Evolutionary conservation across 2,888 invertebrate species (phyloP).

Genomic region (Eucriotettix oculatus): DNA sequence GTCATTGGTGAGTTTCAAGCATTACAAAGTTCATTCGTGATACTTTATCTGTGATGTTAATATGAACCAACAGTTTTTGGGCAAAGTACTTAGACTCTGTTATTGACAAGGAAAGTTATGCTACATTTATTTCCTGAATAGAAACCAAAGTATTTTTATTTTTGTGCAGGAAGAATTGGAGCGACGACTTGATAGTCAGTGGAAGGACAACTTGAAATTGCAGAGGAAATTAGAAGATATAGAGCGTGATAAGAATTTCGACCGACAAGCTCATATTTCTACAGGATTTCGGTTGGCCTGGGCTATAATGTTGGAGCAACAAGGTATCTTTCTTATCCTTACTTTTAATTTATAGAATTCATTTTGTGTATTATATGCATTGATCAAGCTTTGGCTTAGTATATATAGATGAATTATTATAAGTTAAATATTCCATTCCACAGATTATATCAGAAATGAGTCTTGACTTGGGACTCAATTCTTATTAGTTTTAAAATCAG

Average conservation of each 20-base stretch:
- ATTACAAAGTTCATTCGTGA: too few species aligned
- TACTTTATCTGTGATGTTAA: too few species aligned
- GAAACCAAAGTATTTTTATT: background rate
- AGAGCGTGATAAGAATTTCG: background rate
- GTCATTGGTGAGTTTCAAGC: too few species aligned
- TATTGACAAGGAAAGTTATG: background rate
- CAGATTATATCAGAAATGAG: too few species aligned
- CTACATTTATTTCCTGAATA: background rate
- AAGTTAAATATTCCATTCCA: too few species aligned
- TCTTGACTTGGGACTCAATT: too few species aligned
- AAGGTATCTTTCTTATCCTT: slow-evolving; percentile 2
- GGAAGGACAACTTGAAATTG: background rate
- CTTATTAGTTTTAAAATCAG: too few species aligned
- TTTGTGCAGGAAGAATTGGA: slow-evolving; percentile 1
- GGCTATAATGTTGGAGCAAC: slow-evolving; percentile 7
- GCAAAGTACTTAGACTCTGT: background rate
- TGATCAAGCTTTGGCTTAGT: too few species aligned
- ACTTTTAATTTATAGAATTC: background rate
- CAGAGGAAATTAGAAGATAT: background rate
- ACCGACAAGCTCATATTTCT: slow-evolving; percentile 1
- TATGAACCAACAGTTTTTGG: too few species aligned
- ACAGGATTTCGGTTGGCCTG: slow-evolving; percentile 6
- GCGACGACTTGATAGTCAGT: background rate
- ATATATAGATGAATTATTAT: too few species aligned
- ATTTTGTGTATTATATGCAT: too few species aligned